Evolutionary conservation across 2,113 vertebrate genomes (phyloP).

Genomic region (Phrynocephalus versicolor): DNA sequence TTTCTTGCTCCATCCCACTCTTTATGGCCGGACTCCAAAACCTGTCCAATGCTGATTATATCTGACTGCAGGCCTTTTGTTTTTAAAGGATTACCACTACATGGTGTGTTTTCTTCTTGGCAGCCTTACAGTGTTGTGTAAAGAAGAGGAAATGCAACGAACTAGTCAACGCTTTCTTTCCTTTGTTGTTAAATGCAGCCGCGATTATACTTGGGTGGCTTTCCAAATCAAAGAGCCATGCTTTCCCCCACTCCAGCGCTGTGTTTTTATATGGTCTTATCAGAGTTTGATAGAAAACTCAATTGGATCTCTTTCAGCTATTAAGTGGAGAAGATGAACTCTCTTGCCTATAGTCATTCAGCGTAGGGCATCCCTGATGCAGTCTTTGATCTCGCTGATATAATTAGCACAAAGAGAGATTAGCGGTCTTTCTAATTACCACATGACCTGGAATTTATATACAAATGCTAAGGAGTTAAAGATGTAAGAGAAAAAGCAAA

Average conservation of each 20-base stretch:
- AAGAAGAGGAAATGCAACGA: constrained; percentile 29
- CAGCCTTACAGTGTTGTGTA: not conserved
- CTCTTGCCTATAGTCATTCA: constrained; percentile 37
- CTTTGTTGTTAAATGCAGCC: not conserved
- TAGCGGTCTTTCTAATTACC: constrained; percentile 61
- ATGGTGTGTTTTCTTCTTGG: constrained; percentile 26
- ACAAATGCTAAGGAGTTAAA: constrained; percentile 58
- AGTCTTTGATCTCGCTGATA: constrained; percentile 63
- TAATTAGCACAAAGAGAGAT: constrained; percentile 66
- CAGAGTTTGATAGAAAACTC: constrained; percentile 60
- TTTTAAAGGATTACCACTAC: constrained; percentile 13
- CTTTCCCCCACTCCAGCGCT: constrained; percentile 39
- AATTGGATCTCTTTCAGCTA: constrained; percentile 55
- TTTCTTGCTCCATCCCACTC: not conserved
- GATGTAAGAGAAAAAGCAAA: constrained; percentile 48
- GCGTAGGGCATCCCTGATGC: not conserved
- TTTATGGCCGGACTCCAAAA: not conserved
- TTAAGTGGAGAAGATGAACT: constrained; percentile 63
- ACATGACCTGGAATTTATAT: constrained; percentile 66
- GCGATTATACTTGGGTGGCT: constrained; percentile 32
- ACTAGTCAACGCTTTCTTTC: not conserved
- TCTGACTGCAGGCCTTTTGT: constrained; percentile 35
- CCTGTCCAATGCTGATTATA: not conserved
- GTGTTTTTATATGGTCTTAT: constrained; percentile 52
- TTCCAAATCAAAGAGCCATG: constrained; percentile 39